Percentiles rank a stretch among this genome's conserved stretches.
Conservation (phyloP, 2,113 vertebrate species). For the Thinocorus orbignyianus region DNA sequence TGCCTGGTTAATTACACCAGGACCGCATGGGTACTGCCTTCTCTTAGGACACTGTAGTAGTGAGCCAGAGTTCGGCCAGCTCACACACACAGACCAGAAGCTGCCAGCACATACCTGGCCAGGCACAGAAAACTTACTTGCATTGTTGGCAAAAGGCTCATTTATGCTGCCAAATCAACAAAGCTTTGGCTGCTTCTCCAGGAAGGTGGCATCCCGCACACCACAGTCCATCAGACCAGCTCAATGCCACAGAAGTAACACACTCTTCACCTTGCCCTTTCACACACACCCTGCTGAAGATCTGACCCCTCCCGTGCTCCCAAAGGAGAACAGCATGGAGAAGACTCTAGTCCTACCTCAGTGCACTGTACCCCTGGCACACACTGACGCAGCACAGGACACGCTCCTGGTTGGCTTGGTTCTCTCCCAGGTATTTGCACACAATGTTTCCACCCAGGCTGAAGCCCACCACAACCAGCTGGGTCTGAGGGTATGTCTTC, state of each 20-base stretch:
- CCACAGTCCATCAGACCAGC: background rate
- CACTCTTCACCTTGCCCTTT: background rate
- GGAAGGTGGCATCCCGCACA: background rate
- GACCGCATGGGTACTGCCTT: background rate
- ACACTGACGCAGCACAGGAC: constrained; percentile 95
- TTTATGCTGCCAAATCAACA: background rate
- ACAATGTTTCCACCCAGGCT: constrained; percentile 98
- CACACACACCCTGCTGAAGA: background rate
- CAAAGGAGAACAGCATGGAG: background rate
- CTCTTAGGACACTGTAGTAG: background rate
- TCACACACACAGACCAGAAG: background rate
- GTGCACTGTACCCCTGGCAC: constrained; percentile 95
- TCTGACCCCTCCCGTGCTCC: background rate
- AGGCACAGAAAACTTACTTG: background rate
- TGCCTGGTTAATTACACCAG: background rate
- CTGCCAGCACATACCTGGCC: background rate
- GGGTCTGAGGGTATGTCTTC: constrained; percentile 86
- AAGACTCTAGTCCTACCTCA: constrained; percentile 80
- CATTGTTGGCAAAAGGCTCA: background rate
- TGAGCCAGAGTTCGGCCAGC: background rate
- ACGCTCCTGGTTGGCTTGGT: constrained; percentile 87
- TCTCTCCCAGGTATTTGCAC: constrained; percentile 96
- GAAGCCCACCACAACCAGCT: constrained; percentile 93
- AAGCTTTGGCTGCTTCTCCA: background rate
- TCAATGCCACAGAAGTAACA: background rate